Percentiles rank a stretch among this genome's conserved stretches.
These are phyloP conservation scores for Xenopus borealis DNA, from an alignment of 2,113 vertebrate species.

Conservation along the genomic window DNA sequence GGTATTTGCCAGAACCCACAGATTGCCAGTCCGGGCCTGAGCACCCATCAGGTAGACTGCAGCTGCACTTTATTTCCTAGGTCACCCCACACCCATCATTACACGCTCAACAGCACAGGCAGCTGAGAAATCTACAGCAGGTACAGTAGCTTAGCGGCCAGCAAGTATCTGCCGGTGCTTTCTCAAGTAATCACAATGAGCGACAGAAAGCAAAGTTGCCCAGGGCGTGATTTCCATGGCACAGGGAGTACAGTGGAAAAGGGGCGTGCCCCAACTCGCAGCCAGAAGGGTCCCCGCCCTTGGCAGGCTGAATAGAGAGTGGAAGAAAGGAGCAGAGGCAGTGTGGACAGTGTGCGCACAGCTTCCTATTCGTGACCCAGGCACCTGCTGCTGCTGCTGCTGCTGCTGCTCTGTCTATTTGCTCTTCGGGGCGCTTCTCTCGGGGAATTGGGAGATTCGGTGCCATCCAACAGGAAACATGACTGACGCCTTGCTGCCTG, in stretches of 20 bases:
- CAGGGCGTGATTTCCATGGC: not conserved
- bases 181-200: too few relatives aligned
- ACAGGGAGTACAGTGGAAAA: not conserved
- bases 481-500: constrained; percentile 61
- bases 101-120: too few relatives aligned
- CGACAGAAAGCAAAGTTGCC: too few relatives aligned
- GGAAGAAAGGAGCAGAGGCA: not conserved
- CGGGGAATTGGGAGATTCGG: not conserved
- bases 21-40: too few relatives aligned
- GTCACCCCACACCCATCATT: too few relatives aligned
- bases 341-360: fast-evolving
- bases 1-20: too few relatives aligned
- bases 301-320: not conserved
- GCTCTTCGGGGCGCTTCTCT: fast-evolving
- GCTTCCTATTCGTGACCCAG: too few relatives aligned
- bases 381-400: fast-evolving
- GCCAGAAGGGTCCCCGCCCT: not conserved
- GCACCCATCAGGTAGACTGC: too few relatives aligned
- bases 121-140: too few relatives aligned
- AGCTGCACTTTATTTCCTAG: too few relatives aligned
- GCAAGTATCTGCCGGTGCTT: too few relatives aligned
- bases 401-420: fast-evolving
- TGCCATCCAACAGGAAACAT: constrained; percentile 45
- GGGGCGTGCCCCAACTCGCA: constrained; percentile 19
- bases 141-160: too few relatives aligned